Evolutionary conservation across 1,140 invertebrate genomes (phyloP), one percentile per base, ranked within the genome.

Genomic region (Drosophila nannoptera): DNA sequence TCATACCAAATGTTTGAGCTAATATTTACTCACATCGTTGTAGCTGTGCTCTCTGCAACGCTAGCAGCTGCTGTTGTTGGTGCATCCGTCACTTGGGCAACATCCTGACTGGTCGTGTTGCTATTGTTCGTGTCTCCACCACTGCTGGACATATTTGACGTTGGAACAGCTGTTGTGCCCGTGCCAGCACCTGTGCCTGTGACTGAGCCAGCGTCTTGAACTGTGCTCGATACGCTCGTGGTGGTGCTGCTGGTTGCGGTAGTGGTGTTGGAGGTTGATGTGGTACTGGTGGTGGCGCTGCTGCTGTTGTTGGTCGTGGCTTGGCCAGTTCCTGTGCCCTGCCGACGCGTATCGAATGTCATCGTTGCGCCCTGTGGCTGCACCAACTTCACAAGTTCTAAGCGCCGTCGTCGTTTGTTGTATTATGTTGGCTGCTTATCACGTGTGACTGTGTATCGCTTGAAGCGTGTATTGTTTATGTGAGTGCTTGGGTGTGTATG

Each of bases 341-440:
- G 78, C 55, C 87, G 75, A 56, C 87, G 82, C 46, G 87, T 88
- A 74, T 88, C 87, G 75, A 88, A 88, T 72, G 87, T 88, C 87
- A 88, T 88, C 66, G 53, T 68, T 56, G 53, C 52, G 61, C 64
- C 64, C 60, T 58, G 42, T 68, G 64, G 64, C 58, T 62, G 56
- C 58, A 67, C 64, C 56, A 36, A 52, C 69, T 32, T 49, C 52
- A 43, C 50, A 22, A 61, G 38, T 58, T 29, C 33, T 63, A 59
- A 67, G 31, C 64, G 66, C 46, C 65, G 66, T 61, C 43, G 42
- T 62, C 56, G 66, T 63, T 49, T 50, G 36, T 58, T 53, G 9
- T 66, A 33, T 56, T 55, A 14, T 56, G 56, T 46, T 63, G 53
- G 22, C n/a, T 58, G 55, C 40, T 61, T 68, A 68, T 60, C 58